Evolutionary conservation across 2,797 vertebrate species (phyloP).

Genomic region (Poeciliopsis gracilis): DNA sequence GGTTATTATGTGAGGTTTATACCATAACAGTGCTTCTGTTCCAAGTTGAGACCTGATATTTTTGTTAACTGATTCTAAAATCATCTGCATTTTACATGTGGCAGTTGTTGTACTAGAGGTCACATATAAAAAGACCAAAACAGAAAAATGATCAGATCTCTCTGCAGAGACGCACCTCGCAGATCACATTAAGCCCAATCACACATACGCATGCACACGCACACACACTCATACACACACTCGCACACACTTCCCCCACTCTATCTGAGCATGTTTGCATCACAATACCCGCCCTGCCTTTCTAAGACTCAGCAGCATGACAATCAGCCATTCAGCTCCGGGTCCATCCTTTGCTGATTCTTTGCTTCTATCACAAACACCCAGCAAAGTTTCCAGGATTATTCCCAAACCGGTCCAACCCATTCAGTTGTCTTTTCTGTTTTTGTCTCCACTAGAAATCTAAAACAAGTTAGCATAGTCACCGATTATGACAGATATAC

Average conservation of each 20-base stretch:
- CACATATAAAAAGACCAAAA: neutral
- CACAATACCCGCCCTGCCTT: conserved; percentile 75
- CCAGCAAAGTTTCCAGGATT: conserved; percentile 10
- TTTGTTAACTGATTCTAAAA: neutral
- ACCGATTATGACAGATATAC: too few relatives aligned
- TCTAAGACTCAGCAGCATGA: conserved; percentile 75
- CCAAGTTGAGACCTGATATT: neutral
- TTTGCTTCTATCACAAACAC: conserved; percentile 33
- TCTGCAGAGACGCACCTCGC: conserved; percentile 55
- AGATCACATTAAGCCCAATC: conserved; percentile 58
- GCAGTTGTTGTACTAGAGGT: neutral
- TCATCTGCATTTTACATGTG: neutral
- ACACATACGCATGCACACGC: conserved; percentile 21
- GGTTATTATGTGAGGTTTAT: neutral
- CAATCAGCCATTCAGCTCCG: conserved; percentile 71
- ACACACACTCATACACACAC: conserved; percentile 7
- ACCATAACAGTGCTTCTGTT: neutral
- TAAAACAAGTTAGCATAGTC: neutral
- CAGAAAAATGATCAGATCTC: neutral
- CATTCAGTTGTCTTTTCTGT: neutral
- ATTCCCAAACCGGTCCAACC: neutral
- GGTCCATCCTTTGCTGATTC: conserved; percentile 39
- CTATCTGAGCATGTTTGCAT: conserved; percentile 65
- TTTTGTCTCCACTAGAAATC: conserved; percentile 1
- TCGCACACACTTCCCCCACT: conserved; percentile 40